Evolutionary conservation across 1,140 invertebrate genomes (phyloP).

Genomic region (Pissodes strobi): DNA sequence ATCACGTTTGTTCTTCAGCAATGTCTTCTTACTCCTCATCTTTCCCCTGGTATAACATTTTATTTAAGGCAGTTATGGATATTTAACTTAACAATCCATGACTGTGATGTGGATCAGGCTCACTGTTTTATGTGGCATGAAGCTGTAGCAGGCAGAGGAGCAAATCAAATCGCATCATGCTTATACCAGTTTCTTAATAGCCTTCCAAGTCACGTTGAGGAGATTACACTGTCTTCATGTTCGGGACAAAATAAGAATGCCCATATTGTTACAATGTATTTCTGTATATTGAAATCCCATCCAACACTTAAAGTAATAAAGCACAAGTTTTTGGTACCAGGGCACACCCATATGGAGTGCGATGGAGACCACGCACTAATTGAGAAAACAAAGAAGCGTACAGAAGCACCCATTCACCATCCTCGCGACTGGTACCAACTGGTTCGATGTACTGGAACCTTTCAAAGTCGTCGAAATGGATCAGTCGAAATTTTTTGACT

Average conservation of each 20-base stretch:
- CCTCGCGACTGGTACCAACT: constrained; percentile 19
- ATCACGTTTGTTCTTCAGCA: constrained; percentile 1
- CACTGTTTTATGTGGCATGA: constrained; percentile 54
- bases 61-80: constrained; percentile 54
- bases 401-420: constrained; percentile 16
- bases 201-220: constrained; percentile 29
- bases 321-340: constrained; percentile 22
- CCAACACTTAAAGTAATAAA: constrained; percentile 27
- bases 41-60: constrained; percentile 26
- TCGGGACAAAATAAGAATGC: constrained; percentile 52
- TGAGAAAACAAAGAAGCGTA: constrained; percentile 23
- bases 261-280: constrained; percentile 42
- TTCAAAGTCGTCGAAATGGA: constrained; percentile 18
- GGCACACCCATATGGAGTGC: too few species aligned
- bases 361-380: constrained; percentile 20
- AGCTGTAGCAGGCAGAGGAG: constrained; percentile 44
- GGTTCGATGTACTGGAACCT: constrained; percentile 13
- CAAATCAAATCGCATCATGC: constrained; percentile 48
- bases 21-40: background rate
- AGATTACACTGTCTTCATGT: constrained; percentile 48
- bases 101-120: constrained; percentile 36
- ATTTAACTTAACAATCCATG: constrained; percentile 54
- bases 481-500: constrained; percentile 26
- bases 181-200: constrained; percentile 40
- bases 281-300: constrained; percentile 15